These are phyloP conservation scores for Oryctes rhinoceros DNA, from an alignment of 1,140 invertebrate genomes.

Conservation along the genomic window DNA sequence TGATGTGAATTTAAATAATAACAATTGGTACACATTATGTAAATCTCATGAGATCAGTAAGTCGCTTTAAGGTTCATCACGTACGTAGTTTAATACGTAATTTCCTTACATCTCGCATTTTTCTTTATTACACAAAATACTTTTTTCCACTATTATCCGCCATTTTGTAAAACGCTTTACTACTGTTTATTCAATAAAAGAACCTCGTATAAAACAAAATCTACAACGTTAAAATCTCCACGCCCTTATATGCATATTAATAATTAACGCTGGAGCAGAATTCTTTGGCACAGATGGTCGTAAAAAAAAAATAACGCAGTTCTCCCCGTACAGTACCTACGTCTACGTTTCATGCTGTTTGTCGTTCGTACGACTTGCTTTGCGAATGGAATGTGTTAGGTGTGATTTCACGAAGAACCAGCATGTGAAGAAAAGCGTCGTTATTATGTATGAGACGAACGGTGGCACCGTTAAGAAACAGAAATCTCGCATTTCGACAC, in stretches of 20 bases:
- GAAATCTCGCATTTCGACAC: slow-evolving; percentile 14
- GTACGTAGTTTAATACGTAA: too few species aligned
- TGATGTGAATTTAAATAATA: too few species aligned
- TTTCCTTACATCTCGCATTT: too few species aligned
- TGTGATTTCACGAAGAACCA: slow-evolving; percentile 41
- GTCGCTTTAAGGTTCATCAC: too few species aligned
- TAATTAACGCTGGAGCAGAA: neutral
- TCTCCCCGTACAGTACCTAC: neutral
- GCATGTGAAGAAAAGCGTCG: slow-evolving; percentile 3
- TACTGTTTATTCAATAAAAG: too few species aligned
- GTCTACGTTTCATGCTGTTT: neutral
- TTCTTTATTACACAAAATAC: too few species aligned
- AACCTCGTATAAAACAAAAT: too few species aligned
- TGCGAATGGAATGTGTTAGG: slow-evolving; percentile 40
- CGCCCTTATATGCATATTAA: neutral
- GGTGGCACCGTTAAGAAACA: slow-evolving; percentile 8
- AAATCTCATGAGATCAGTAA: too few species aligned
- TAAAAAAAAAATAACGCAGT: neutral
- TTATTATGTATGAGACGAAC: slow-evolving; percentile 19
- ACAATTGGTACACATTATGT: too few species aligned
- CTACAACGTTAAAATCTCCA: neutral
- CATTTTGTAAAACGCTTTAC: too few species aligned
- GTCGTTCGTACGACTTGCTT: neutral
- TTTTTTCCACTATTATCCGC: too few species aligned
- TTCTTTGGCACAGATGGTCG: neutral